Evolutionary conservation across 2,113 vertebrate genomes (phyloP).

Genomic region (Leiothrix lutea): DNA sequence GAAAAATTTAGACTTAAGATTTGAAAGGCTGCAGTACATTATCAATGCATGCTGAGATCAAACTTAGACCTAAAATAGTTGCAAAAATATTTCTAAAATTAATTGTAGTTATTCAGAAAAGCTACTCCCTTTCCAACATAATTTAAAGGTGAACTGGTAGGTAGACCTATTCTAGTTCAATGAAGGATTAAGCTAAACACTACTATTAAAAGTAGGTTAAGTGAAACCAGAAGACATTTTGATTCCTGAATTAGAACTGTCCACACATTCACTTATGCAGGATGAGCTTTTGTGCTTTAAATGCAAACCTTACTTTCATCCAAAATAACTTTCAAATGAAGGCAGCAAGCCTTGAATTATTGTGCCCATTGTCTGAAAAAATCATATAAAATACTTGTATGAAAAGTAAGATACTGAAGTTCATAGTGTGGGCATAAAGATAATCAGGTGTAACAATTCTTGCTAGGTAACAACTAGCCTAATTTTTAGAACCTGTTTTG

Average conservation of each 20-base stretch:
- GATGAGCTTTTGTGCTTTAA: conserved; percentile 21
- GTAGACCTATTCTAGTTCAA: background rate
- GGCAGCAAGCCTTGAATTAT: conserved; percentile 1
- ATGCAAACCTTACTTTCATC: background rate
- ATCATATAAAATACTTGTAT: background rate
- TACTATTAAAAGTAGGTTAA: conserved; percentile 28
- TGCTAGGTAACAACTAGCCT: background rate
- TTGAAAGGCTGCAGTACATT: background rate
- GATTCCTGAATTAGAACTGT: conserved; percentile 5
- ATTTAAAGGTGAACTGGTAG: background rate
- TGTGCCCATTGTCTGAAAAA: background rate
- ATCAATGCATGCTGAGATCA: background rate
- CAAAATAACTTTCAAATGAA: conserved; percentile 24
- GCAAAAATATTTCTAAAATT: conserved; percentile 18
- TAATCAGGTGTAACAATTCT: background rate
- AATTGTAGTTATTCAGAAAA: background rate
- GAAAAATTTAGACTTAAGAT: background rate
- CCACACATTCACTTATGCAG: background rate
- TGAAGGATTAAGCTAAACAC: conserved; percentile 38
- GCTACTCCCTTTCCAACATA: background rate
- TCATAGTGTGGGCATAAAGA: background rate
- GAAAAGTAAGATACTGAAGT: background rate
- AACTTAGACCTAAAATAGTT: background rate
- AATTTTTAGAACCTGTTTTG: background rate
- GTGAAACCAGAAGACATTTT: conserved; percentile 40